phyloP scores from a whole-genome alignment of 2,113 vertebrate genomes.

The Caloenas nicobarica region DNA sequence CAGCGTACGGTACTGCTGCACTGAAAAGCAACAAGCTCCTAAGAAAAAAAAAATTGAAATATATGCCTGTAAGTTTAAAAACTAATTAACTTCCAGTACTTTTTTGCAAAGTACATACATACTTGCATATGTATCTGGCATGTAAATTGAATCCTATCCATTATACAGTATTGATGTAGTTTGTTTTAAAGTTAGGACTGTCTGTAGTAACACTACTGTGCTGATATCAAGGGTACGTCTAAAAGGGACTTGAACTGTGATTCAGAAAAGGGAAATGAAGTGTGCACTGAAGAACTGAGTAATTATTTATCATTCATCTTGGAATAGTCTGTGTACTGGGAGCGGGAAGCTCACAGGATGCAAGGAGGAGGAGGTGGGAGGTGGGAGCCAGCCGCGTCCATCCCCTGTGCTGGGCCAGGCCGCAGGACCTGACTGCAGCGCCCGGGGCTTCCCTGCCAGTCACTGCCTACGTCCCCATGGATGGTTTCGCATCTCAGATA shows the following conservation, averaged over 20 bases:
- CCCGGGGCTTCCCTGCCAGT: background rate
- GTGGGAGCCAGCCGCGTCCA: background rate
- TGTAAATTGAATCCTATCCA: slow-evolving; percentile 15
- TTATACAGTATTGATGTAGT: slow-evolving; percentile 25
- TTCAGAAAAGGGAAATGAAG: slow-evolving; percentile 42
- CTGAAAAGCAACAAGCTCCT: slow-evolving; percentile 13
- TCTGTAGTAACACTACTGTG: slow-evolving; percentile 24
- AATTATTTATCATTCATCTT: background rate
- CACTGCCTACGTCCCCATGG: background rate
- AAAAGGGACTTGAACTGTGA: slow-evolving; percentile 54
- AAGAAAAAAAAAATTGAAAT: background rate
- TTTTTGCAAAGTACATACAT: slow-evolving; percentile 19
- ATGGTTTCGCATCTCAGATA: background rate
- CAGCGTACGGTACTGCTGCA: background rate
- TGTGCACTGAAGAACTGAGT: background rate
- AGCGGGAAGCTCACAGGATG: background rate
- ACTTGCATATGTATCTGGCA: background rate
- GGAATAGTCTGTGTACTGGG: background rate
- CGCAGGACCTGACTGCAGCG: accelerated
- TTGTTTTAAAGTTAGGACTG: slow-evolving; percentile 50
- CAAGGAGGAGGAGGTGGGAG: background rate
- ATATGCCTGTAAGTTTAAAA: background rate
- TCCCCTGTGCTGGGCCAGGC: background rate
- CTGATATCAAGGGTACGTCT: slow-evolving; percentile 25
- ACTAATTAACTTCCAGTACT: slow-evolving; percentile 29